Evolutionary conservation across 2,888 invertebrate species (phyloP).

Genomic region (Nomada lathburiana): DNA sequence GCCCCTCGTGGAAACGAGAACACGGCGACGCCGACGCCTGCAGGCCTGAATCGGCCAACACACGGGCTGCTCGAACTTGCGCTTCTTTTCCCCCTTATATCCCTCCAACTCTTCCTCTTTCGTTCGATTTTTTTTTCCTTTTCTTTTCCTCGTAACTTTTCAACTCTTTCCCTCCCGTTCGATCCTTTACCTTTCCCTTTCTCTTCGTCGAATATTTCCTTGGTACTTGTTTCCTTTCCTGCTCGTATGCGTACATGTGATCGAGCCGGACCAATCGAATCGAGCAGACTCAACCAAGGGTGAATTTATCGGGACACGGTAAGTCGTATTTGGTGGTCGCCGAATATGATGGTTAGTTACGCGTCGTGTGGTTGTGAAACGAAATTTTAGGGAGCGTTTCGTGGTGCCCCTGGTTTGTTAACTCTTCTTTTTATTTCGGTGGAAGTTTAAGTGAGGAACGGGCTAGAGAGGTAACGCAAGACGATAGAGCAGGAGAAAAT

Average conservation of each 20-base stretch:
- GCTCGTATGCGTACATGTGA: not conserved
- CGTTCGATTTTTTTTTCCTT: not conserved
- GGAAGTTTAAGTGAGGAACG: not conserved
- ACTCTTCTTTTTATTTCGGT: not conserved
- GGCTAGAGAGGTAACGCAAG: too few relatives aligned
- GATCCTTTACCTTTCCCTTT: not conserved
- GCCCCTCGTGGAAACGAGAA: constrained; percentile 63
- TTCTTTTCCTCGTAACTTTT: too few relatives aligned
- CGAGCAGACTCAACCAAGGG: constrained; percentile 28
- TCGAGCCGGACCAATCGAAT: constrained; percentile 23
- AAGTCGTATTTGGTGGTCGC: not conserved
- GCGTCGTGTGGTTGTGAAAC: not conserved
- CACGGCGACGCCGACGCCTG: constrained; percentile 24
- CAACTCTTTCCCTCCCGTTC: not conserved
- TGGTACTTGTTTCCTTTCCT: not conserved
- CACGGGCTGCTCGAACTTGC: constrained; percentile 20
- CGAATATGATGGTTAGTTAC: constrained; percentile 10
- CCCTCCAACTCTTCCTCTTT: not conserved
- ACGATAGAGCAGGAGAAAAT: too few relatives aligned
- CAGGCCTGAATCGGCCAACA: constrained; percentile 19
- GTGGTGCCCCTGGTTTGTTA: not conserved
- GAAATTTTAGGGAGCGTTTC: not conserved
- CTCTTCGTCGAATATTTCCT: too few relatives aligned
- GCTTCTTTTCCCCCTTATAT: not conserved
- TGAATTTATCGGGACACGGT: constrained; percentile 25